These are phyloP conservation scores for Chaetogeoica ovagalla DNA, from an alignment of 2,888 invertebrate species.

Conservation along the genomic window DNA sequence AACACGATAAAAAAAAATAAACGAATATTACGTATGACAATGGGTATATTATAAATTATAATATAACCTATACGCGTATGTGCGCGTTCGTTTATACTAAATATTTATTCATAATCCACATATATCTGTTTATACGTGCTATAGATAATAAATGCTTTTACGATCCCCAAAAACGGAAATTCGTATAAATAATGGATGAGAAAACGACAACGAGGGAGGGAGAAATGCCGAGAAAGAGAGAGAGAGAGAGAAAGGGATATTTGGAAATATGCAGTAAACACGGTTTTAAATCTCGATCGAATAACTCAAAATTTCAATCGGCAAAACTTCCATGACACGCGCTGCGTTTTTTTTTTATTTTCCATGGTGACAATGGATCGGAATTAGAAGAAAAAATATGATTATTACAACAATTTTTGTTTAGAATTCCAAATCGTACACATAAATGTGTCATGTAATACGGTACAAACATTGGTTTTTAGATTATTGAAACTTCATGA, in stretches of 20 bases:
- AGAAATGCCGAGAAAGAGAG: background rate
- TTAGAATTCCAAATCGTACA: background rate
- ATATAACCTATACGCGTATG: background rate
- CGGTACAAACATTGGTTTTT: no score
- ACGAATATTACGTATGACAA: no score
- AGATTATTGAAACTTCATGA: no score
- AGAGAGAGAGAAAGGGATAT: background rate
- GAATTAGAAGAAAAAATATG: no score
- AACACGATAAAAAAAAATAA: no score
- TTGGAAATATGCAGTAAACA: background rate
- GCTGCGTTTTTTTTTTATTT: no score
- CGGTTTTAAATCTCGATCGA: constrained; percentile 20
- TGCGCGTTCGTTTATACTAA: background rate
- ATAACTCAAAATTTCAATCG: constrained; percentile 21
- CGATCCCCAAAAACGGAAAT: constrained; percentile 24
- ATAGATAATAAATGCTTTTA: constrained; percentile 19
- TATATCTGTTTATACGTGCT: constrained; percentile 30
- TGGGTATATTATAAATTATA: background rate
- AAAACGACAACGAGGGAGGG: no score
- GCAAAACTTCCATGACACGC: no score
- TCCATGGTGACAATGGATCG: no score
- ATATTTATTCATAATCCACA: background rate
- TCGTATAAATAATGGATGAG: constrained; percentile 22
- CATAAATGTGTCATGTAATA: no score
- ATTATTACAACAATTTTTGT: no score